phyloP scores from a whole-genome alignment of 1,140 invertebrate species.

The Cataglyphis hispanica region DNA sequence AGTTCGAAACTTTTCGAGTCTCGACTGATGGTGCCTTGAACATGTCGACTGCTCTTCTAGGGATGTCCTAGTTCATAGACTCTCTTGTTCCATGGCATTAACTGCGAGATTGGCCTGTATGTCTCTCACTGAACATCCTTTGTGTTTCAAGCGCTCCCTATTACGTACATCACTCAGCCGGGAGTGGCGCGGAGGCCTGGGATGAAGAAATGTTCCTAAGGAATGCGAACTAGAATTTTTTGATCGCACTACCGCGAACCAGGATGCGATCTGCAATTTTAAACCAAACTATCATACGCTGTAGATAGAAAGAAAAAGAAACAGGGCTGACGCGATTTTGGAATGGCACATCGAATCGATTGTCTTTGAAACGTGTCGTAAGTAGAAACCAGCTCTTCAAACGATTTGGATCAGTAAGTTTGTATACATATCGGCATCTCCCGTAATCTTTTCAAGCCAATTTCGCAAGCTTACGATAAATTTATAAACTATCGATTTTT shows the following conservation, averaged over 20 bases:
- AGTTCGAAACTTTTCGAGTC: conserved; percentile 64
- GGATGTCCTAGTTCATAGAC: conserved; percentile 76
- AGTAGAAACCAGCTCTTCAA: conserved; percentile 77
- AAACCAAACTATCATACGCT: conserved; percentile 72
- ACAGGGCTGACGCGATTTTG: conserved; percentile 74
- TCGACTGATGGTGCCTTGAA: conserved; percentile 78
- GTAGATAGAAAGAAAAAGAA: conserved; percentile 68
- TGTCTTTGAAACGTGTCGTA: conserved; percentile 76
- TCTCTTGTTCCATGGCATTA: conserved; percentile 81
- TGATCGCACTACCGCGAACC: conserved; percentile 76
- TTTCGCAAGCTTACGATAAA: conserved; percentile 46
- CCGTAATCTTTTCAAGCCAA: conserved; percentile 60
- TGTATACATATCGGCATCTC: conserved; percentile 58
- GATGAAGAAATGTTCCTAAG: conserved; percentile 77
- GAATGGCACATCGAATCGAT: conserved; percentile 71
- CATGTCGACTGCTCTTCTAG: conserved; percentile 79
- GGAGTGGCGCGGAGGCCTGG: conserved; percentile 77
- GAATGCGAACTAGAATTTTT: conserved; percentile 76
- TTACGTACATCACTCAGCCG: conserved; percentile 76
- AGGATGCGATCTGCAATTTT: conserved; percentile 75
- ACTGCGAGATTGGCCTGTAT: conserved; percentile 77
- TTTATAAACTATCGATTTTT: not conserved
- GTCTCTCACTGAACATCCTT: conserved; percentile 76
- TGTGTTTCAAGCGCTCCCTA: conserved; percentile 76
- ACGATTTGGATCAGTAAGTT: conserved; percentile 74